These are phyloP conservation scores for Prolemur simus DNA, from an alignment of 2,113 vertebrate species.

Conservation along the genomic window DNA sequence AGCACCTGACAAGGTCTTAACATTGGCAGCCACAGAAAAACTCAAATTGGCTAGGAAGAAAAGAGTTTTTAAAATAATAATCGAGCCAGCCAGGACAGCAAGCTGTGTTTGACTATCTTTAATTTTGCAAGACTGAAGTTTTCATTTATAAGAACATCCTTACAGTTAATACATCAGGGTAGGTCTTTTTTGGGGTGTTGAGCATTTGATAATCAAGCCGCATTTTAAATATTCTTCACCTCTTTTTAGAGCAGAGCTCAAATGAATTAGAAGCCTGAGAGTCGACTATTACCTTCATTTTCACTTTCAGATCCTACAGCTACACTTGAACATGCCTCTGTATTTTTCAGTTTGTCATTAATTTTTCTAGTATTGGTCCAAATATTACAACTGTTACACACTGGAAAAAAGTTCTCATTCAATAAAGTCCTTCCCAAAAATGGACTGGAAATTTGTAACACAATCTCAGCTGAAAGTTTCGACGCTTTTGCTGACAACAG, in stretches of 20 bases:
- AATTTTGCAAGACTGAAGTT: fast-evolving
- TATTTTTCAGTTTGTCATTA: not conserved
- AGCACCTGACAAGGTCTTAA: no score
- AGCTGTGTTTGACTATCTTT: fast-evolving
- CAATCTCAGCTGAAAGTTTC: not conserved
- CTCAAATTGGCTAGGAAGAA: not conserved
- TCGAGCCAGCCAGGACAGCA: not conserved
- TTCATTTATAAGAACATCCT: not conserved
- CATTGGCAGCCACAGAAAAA: not conserved
- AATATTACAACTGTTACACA: not conserved
- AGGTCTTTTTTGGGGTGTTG: fast-evolving
- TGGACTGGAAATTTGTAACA: not conserved
- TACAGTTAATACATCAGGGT: fast-evolving
- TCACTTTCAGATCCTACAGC: not conserved
- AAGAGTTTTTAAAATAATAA: not conserved
- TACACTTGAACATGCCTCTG: fast-evolving
- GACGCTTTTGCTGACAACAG: not conserved
- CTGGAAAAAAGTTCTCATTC: not conserved
- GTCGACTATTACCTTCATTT: no score
- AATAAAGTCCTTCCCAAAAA: not conserved
- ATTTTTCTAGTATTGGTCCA: not conserved
- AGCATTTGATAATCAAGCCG: no score
- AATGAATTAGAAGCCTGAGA: not conserved
- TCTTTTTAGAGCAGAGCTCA: fast-evolving
- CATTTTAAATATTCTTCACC: fast-evolving